Conservation (phyloP, 2,113 vertebrate species). For the Nothobranchius furzeri region DNA sequence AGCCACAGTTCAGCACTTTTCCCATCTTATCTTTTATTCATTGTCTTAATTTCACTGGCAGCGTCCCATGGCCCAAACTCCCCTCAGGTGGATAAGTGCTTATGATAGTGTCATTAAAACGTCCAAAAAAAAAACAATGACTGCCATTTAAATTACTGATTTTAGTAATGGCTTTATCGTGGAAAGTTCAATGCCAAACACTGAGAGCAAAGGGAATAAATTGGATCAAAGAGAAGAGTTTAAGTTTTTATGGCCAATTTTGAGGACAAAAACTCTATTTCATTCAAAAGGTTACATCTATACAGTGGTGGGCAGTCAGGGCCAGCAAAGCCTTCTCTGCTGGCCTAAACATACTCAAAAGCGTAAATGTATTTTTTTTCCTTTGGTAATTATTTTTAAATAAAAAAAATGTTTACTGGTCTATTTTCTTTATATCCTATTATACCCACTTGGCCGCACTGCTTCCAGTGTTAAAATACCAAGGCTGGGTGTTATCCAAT, state of each 20-base stretch:
- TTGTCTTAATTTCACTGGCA: conserved; percentile 60
- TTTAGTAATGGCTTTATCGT: conserved; percentile 24
- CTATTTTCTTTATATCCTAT: too few species aligned
- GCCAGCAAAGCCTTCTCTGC: too few species aligned
- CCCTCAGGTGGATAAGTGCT: conserved; percentile 50
- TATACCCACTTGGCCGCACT: too few species aligned
- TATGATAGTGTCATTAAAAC: conserved; percentile 57
- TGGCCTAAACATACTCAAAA: too few species aligned
- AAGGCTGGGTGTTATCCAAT: too few species aligned
- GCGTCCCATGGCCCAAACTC: conserved; percentile 22
- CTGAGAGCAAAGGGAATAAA: background rate
- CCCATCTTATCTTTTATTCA: conserved; percentile 74
- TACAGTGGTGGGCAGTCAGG: too few species aligned
- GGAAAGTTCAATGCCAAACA: background rate
- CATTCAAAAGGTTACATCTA: conserved; percentile 18
- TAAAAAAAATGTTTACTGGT: too few species aligned
- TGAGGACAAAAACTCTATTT: conserved; percentile 3
- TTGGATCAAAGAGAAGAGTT: background rate
- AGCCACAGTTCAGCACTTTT: conserved; percentile 49
- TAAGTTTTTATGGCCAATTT: background rate
- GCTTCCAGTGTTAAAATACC: too few species aligned
- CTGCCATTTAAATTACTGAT: conserved; percentile 64
- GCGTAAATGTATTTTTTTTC: too few species aligned
- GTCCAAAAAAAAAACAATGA: conserved; percentile 43
- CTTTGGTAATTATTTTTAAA: too few species aligned